Evolutionary conservation across 2,797 vertebrate species (phyloP).

Genomic region (Carduelis carduelis): DNA sequence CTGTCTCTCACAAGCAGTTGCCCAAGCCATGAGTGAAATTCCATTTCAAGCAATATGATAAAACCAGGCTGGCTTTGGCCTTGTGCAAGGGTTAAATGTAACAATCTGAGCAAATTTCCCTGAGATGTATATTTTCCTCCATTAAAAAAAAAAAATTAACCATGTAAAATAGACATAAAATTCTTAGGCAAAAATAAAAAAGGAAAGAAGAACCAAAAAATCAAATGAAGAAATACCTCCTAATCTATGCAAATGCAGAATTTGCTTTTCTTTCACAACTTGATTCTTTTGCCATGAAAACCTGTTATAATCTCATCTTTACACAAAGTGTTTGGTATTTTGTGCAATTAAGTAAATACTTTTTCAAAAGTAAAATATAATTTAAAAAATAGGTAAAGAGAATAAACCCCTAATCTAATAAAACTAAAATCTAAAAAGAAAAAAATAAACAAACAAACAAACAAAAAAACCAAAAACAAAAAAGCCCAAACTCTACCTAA

Average conservation of each 20-base stretch:
- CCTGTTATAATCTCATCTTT: constrained; percentile 6
- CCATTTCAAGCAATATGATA: neutral
- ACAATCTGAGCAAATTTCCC: neutral
- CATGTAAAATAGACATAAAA: neutral
- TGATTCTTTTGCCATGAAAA: neutral
- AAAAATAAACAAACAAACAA: neutral
- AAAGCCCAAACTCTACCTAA: neutral
- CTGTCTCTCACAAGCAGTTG: neutral
- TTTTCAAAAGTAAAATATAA: neutral
- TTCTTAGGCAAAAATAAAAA: neutral
- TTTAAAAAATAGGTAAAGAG: neutral
- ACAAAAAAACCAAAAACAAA: neutral
- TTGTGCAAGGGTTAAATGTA: neutral
- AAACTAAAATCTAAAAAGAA: constrained; percentile 11
- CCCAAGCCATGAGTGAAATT: neutral
- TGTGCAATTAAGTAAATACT: neutral
- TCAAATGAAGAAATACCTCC: neutral
- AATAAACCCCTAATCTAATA: constrained; percentile 22
- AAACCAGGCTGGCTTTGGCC: neutral
- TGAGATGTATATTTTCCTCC: neutral
- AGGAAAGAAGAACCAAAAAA: neutral
- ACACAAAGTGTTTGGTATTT: neutral
- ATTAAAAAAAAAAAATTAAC: neutral
- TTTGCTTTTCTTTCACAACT: neutral
- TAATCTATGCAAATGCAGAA: neutral